Percentiles rank a stretch among this genome's conserved stretches.
Evolutionary conservation across 2,113 vertebrate species (phyloP).

Genomic region (Labeo catla): DNA sequence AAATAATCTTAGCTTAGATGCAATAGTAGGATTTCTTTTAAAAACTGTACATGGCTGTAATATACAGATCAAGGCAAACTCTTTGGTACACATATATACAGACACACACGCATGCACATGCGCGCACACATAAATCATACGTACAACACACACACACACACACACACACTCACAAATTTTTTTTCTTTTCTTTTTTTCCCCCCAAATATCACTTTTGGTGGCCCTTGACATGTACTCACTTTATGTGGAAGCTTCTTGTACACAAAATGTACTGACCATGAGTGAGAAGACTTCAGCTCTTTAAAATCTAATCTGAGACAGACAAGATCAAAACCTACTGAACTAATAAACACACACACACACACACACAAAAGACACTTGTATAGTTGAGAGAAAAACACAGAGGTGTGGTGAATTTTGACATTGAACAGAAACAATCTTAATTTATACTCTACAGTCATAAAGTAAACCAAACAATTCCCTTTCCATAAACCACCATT

Average conservation of each 20-base stretch:
- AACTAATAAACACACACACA: slow-evolving; percentile 28
- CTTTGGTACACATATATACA: slow-evolving; percentile 83
- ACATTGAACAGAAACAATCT: slow-evolving; percentile 38
- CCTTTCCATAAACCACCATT: slow-evolving; percentile 56
- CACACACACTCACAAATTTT: slow-evolving; percentile 34
- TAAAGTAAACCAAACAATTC: slow-evolving; percentile 46
- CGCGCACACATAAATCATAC: slow-evolving; percentile 19
- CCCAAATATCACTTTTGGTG: slow-evolving; percentile 52
- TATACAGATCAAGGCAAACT: slow-evolving; percentile 83
- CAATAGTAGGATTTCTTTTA: slow-evolving; percentile 75
- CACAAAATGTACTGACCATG: slow-evolving; percentile 56
- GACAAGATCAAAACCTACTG: slow-evolving; percentile 28
- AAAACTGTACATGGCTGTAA: slow-evolving; percentile 84
- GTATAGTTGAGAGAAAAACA: slow-evolving; percentile 24
- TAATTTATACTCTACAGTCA: slow-evolving; percentile 42
- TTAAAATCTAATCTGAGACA: slow-evolving; percentile 40
- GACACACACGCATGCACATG: slow-evolving; percentile 30
- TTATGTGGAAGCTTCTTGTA: slow-evolving; percentile 63
- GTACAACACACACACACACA: slow-evolving; percentile 18
- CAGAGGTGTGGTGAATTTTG: slow-evolving; percentile 50
- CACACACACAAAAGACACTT: slow-evolving; percentile 36
- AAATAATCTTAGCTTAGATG: slow-evolving; percentile 78
- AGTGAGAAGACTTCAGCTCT: slow-evolving; percentile 36
- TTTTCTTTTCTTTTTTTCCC: slow-evolving; percentile 56
- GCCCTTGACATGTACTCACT: slow-evolving; percentile 57